Conservation (phyloP, 2,888 invertebrate genomes). For the Hedychridium roseum region DNA sequence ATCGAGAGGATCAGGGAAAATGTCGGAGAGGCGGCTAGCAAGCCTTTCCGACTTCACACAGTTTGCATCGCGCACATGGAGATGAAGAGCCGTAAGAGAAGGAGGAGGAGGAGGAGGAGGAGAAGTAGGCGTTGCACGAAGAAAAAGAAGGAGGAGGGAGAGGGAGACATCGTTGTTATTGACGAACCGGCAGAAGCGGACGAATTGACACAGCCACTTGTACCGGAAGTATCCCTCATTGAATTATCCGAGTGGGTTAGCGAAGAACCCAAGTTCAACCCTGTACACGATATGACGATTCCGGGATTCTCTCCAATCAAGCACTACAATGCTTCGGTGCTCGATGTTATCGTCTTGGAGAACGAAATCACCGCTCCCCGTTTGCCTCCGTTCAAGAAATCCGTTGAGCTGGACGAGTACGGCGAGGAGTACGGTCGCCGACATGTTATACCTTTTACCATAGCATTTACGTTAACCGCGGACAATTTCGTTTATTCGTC, state of each 20-base stretch:
- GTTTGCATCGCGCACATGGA: constrained; percentile 51
- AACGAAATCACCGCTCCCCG: constrained; percentile 48
- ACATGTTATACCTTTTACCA: too few species aligned
- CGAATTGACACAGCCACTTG: neutral
- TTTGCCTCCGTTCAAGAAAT: constrained; percentile 41
- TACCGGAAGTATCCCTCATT: constrained; percentile 37
- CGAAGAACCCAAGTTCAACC: constrained; percentile 17
- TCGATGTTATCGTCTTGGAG: constrained; percentile 51
- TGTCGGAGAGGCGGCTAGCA: constrained; percentile 27
- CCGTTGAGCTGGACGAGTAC: neutral
- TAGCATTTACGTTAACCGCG: too few species aligned
- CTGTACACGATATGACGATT: constrained; percentile 27
- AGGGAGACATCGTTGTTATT: neutral
- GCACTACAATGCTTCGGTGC: constrained; percentile 45
- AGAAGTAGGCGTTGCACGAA: constrained; percentile 3
- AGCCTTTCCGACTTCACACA: constrained; percentile 47
- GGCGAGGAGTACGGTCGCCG: constrained; percentile 2
- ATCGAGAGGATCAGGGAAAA: constrained; percentile 41
- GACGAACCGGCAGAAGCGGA: constrained; percentile 6
- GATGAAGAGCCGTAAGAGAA: constrained; percentile 23
- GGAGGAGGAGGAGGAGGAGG: constrained; percentile 10
- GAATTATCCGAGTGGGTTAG: constrained; percentile 48
- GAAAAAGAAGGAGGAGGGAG: constrained; percentile 10
- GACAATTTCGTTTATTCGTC: too few species aligned
- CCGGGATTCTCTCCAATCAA: constrained; percentile 44